Percentiles rank a stretch among this genome's conserved stretches.
These are phyloP conservation scores for Pangasianodon gigas DNA, from an alignment of 2,113 vertebrate species.

Conservation along the genomic window DNA sequence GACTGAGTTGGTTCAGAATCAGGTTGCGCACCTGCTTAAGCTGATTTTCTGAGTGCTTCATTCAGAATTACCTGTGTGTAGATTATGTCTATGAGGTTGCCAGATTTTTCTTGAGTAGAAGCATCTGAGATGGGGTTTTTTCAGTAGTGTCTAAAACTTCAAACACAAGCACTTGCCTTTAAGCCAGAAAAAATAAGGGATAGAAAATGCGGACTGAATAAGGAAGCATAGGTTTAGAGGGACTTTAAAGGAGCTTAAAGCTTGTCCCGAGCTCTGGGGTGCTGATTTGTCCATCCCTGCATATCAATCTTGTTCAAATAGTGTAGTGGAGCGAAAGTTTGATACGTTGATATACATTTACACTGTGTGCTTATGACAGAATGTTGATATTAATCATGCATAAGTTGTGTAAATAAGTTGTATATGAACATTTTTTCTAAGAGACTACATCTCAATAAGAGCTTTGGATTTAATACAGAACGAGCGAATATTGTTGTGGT, in stretches of 20 bases:
- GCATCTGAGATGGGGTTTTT: not conserved
- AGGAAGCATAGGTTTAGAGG: not conserved
- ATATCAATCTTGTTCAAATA: too few relatives aligned
- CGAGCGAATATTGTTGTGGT: not conserved
- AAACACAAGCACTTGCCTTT: not conserved
- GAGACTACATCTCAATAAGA: too few relatives aligned
- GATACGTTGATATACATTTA: too few relatives aligned
- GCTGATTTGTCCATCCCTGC: too few relatives aligned
- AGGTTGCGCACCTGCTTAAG: not conserved
- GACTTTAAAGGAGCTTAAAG: not conserved
- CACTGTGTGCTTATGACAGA: too few relatives aligned
- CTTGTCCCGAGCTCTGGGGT: too few relatives aligned
- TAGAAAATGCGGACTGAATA: not conserved
- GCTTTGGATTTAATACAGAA: too few relatives aligned
- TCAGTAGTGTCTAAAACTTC: not conserved
- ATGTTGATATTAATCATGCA: too few relatives aligned
- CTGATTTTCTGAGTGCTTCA: too few relatives aligned
- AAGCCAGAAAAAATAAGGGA: not conserved
- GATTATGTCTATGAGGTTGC: not conserved
- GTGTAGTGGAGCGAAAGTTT: too few relatives aligned
- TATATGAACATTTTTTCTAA: not conserved
- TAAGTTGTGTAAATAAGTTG: not conserved
- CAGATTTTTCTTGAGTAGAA: not conserved
- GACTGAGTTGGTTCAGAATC: not conserved
- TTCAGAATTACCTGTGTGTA: not conserved